Evolutionary conservation across 2,888 invertebrate species (phyloP), one percentile per base, ranked within the genome.

Genomic region (Dromius quadrimaculatus): DNA sequence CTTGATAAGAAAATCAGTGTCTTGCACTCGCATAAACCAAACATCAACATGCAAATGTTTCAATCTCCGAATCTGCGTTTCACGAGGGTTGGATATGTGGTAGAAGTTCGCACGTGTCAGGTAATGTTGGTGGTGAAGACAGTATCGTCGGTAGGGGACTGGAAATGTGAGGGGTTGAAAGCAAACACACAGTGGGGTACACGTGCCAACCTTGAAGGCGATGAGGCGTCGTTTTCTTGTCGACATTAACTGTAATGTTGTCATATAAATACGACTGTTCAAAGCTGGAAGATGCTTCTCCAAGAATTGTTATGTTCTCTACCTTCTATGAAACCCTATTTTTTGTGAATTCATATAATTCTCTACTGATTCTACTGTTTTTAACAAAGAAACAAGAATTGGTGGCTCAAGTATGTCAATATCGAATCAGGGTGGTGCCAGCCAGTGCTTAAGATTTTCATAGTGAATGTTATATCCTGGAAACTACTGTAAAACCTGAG

Each of bases 11-110:
- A 68, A 68, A 68, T 68, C 68, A 59, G 41, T 68, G 68, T 68
- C 45, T 68, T 59, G 50, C 50, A 62, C 36, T 19, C 68, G 45
- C 47, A 68, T 68, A 68, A 68, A 68, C 59, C 59, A 68, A 68
- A 68, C 59, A 68, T 68, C 68, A 68, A 59, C 68, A 68, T 68
- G 68, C 68, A 68, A 68, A 68, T 68, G 59, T 59, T 45, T 68
- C 68, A 68, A 68, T 68, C 68, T 68, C 68, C 34, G 45, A 43
- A 59, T 34, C 43, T 36, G 11, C 2, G 17, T 15, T 17, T 28
- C 43, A 23, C n/a, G 28, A 17, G 11, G 15, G 15, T 20, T 54
- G 38, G 36, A 61, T 38, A 61, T 61, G 38, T 38, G 38, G 34
- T 38, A 38, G 32, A 59, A 59, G 17, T 59, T 50, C 19, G 59